Evolutionary conservation across 1,140 invertebrate genomes (phyloP).

Genomic region (Drosophila orena): DNA sequence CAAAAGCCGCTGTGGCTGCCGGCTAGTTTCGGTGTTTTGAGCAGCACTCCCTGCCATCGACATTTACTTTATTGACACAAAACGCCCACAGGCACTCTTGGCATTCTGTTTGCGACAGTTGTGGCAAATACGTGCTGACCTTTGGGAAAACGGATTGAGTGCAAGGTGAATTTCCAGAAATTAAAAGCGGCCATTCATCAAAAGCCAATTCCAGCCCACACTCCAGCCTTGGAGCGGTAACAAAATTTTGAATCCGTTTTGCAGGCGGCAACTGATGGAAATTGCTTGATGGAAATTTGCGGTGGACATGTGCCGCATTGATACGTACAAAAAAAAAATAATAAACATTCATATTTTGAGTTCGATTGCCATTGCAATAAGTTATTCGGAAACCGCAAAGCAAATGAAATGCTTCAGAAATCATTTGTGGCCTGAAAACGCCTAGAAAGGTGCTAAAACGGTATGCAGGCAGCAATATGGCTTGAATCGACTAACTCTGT

Average conservation of each 20-base stretch:
- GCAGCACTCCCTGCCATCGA: slow-evolving; percentile 27
- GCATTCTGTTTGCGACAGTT: slow-evolving; percentile 32
- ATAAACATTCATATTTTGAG: no score
- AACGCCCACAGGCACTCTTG: slow-evolving; percentile 9
- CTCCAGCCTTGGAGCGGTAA: background rate
- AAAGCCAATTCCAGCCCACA: slow-evolving; percentile 24
- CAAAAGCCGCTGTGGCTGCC: slow-evolving; percentile 4
- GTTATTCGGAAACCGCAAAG: no score
- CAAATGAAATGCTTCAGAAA: no score
- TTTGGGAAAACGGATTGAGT: slow-evolving; percentile 14
- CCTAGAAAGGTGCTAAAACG: no score
- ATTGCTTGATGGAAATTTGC: background rate
- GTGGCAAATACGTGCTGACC: slow-evolving; percentile 33
- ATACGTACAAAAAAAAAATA: no score
- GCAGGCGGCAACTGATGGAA: background rate
- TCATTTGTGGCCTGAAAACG: no score
- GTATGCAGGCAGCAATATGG: no score
- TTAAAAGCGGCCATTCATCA: slow-evolving; percentile 10
- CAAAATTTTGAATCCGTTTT: background rate
- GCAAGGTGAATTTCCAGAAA: background rate
- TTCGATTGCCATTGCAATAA: no score
- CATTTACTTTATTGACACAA: slow-evolving; percentile 40
- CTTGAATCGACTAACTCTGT: no score
- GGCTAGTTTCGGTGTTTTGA: slow-evolving; percentile 17
- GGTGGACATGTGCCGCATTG: background rate